Evolutionary conservation across 92 coral and sea anemone genomes (phyloP).

Genomic region (Virgularia gustaviana): DNA sequence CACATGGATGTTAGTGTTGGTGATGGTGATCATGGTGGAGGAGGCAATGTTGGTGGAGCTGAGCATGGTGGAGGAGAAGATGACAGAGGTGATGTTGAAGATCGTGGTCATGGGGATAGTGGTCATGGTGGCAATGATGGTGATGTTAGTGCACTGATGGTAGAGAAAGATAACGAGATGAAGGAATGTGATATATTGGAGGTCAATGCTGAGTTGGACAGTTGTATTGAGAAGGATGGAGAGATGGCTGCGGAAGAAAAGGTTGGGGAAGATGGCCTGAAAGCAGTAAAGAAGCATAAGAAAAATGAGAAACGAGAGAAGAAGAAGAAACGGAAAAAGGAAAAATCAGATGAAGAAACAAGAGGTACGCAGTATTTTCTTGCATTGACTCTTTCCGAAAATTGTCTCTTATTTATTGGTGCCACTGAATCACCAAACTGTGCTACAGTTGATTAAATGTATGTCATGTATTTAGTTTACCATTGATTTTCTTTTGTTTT

Average conservation of each 20-base stretch:
- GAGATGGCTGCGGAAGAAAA: not conserved
- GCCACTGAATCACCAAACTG: too few relatives aligned
- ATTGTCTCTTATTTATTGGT: too few relatives aligned
- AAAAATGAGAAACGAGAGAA: conserved; percentile 14
- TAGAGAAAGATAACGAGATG: not conserved
- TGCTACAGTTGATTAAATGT: too few relatives aligned
- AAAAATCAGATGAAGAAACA: conserved; percentile 49
- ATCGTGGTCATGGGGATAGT: too few relatives aligned
- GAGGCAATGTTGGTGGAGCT: too few relatives aligned
- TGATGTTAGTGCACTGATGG: not conserved
- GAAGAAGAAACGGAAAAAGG: conserved; percentile 39
- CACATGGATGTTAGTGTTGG: too few relatives aligned
- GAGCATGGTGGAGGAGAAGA: too few relatives aligned
- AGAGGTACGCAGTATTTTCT: conserved; percentile 47
- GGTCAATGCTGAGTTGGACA: not conserved
- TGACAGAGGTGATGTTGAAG: too few relatives aligned
- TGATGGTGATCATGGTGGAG: too few relatives aligned
- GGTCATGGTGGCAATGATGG: too few relatives aligned
- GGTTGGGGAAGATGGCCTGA: conserved; percentile 1
- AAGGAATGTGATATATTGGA: not conserved
- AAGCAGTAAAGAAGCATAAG: conserved; percentile 3
- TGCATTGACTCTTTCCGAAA: too few relatives aligned
- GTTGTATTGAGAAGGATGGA: not conserved
- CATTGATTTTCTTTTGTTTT: not conserved
- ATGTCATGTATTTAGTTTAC: not conserved